Evolutionary conservation across 2,797 vertebrate species (phyloP).

Genomic region (Peromyscus eremicus): DNA sequence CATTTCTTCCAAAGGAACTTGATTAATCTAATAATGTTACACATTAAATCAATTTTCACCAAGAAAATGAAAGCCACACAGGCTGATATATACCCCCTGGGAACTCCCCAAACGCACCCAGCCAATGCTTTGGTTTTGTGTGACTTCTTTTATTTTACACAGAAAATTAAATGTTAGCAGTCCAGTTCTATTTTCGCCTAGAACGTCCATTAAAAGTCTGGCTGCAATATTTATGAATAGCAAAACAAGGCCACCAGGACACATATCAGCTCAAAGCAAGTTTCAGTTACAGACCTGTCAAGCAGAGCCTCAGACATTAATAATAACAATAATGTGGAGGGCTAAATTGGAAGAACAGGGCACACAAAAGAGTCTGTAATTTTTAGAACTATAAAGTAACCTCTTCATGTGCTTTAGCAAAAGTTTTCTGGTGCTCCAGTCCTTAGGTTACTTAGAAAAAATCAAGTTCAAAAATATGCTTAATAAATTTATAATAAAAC

Average conservation of each 20-base stretch:
- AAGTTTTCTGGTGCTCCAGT: background rate
- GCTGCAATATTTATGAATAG: slow-evolving; percentile 91
- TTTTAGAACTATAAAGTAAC: background rate
- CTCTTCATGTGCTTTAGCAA: background rate
- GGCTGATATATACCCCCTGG: slow-evolving; percentile 58
- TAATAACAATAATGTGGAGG: background rate
- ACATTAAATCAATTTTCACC: slow-evolving; percentile 78
- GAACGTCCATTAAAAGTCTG: slow-evolving; percentile 86
- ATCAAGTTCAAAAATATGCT: background rate
- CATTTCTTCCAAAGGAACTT: slow-evolving; percentile 68
- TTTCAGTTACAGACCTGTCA: slow-evolving; percentile 84
- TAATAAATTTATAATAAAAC: background rate
- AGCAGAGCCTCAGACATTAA: slow-evolving; percentile 43
- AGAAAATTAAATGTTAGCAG: slow-evolving; percentile 86
- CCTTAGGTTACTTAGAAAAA: background rate
- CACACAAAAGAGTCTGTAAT: background rate
- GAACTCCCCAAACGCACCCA: slow-evolving; percentile 35
- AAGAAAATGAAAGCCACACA: slow-evolving; percentile 76
- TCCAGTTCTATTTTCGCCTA: slow-evolving; percentile 88
- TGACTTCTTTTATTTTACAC: slow-evolving; percentile 77
- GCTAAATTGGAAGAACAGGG: slow-evolving; percentile 24
- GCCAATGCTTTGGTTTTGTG: slow-evolving; percentile 49
- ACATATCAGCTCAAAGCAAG: slow-evolving; percentile 82
- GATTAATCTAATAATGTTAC: slow-evolving; percentile 75
- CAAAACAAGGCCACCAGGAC: slow-evolving; percentile 90